Evolutionary conservation across 2,888 invertebrate species (phyloP), one percentile per base, ranked within the genome.

Genomic region (Strigamia maritima): DNA sequence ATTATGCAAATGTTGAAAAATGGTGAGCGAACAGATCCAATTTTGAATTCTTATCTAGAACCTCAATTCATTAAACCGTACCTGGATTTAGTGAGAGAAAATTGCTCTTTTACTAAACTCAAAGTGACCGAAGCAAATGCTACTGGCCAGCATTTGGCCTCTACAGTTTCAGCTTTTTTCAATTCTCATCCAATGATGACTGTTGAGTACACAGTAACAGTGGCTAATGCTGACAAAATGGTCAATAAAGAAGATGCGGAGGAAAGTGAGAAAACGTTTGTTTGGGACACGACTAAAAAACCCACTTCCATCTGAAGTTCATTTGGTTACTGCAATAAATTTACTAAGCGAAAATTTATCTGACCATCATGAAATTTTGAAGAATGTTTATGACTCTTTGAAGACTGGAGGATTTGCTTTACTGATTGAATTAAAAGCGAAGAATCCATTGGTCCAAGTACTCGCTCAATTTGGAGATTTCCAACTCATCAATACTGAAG

Each of bases 381-480:
- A 82, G 49, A 84, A 83, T 75, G 22, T 77, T 60, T 14, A 49
- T 12, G 40, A 77, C 22, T 90, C 92, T 75, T 85, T 95, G 54
- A 91, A 90, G 83, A 86, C 89, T 1, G 89, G 89, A 78, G 94
- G 94, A 76, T 92, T 93, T 85, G 84, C 94, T 65, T 87, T 94
- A 80, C 87, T 84, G 22, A 40, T 83, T 26, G 80, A 83, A 49
- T 81, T 81, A 70, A 82, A 82, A 0, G 74, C 76, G 8, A 78
- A 82, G 1, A 82, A 82, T 16, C 80, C 82, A 10, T 79, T 82
- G 4, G 83, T 83, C 79, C 79, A 80, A 75, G 81, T 83, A 38
- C 49, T 83, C 1, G 81, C 80, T 31, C 79, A 82, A 14, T 49
- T 82, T 12, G 60, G 22, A 4, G 60, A 22, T 22, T 10, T 60